Base-by-base conservation (phyloP, 2,113 vertebrate species). In the Australoheros scitulus region DNA sequence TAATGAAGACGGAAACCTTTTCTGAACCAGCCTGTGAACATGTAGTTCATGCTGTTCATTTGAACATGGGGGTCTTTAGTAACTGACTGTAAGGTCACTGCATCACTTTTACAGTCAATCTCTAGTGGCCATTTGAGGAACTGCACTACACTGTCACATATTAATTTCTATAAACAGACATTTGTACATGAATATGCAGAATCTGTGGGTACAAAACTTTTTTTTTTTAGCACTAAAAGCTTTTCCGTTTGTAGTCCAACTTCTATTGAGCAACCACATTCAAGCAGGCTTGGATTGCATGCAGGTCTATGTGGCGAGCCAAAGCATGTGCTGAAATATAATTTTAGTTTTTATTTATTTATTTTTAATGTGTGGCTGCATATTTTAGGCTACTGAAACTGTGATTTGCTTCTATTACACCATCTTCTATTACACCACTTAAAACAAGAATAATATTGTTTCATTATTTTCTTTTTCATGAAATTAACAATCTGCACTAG, bases 81-180 rank as follows among this genome's bases (percentile, higher is more conserved):
- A 68, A 47, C 41, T 47, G 64, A 1, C 1, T 3, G 64, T 26
- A 43, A 65, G 43, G 17, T 43, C 7, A 26, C 1, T 1, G n/a
- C 63, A 65, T 65, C 0, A 0, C 43, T 47, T 68, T 11, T 18
- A 26, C 5, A 50, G 0, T 11, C 15, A 50, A 41, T 41, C 41
- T 50, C 24, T 50, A 11, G 65, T 70, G 24, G 65, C 15, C 5
- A 50, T 50, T 70, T 50, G 65, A 13, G 65, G 41, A 70, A 50
- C 24, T 50, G 41, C 41, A 70, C 17, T 3, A 38, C 41, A 70
- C 17, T 3, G 15, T 50, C 15, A 29, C 14, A 68, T 26, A 47
- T 68, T 68, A 6, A 68, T 47, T 68, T 68, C 38, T 17, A 50
- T 70, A 70, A 50, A 2, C 9, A 70, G 24, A 29, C 15, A 70